phyloP scores from a whole-genome alignment of 2,888 invertebrate species.

The Diplazon laetatorius region DNA sequence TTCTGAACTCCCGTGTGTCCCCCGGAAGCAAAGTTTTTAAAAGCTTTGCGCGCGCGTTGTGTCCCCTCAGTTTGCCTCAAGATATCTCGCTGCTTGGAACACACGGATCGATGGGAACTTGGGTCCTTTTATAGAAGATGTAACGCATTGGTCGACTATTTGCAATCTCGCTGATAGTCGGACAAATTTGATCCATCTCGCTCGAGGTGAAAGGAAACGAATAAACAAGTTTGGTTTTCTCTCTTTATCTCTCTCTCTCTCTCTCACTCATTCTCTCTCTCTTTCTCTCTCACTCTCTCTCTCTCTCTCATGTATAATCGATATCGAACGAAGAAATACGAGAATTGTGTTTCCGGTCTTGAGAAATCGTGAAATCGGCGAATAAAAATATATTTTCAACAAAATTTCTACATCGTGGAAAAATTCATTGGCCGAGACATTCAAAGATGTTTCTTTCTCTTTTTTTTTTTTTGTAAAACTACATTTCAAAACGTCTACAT shows the following conservation, averaged over 20 bases:
- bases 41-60: no score
- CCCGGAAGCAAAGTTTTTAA: conserved; percentile 64
- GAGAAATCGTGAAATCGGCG: background rate
- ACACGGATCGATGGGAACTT: conserved; percentile 46
- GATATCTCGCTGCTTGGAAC: no score
- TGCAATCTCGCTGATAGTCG: conserved; percentile 12
- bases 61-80: no score
- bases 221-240: no score
- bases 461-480: no score
- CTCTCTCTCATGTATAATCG: no score
- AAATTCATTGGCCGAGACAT: conserved; percentile 9
- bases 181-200: background rate
- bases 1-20: conserved; percentile 68
- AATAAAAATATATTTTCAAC: background rate
- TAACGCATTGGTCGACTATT: conserved; percentile 36
- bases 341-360: conserved; percentile 24
- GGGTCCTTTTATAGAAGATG: conserved; percentile 17
- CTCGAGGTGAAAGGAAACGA: conserved; percentile 7
- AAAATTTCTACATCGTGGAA: background rate
- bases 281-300: no score
- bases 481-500: no score
- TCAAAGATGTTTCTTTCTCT: no score
- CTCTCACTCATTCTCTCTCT: no score
- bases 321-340: background rate
- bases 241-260: no score